Evolutionary conservation across 2,113 vertebrate genomes (phyloP).

Genomic region (Pseudolaguvia tuberculata): DNA sequence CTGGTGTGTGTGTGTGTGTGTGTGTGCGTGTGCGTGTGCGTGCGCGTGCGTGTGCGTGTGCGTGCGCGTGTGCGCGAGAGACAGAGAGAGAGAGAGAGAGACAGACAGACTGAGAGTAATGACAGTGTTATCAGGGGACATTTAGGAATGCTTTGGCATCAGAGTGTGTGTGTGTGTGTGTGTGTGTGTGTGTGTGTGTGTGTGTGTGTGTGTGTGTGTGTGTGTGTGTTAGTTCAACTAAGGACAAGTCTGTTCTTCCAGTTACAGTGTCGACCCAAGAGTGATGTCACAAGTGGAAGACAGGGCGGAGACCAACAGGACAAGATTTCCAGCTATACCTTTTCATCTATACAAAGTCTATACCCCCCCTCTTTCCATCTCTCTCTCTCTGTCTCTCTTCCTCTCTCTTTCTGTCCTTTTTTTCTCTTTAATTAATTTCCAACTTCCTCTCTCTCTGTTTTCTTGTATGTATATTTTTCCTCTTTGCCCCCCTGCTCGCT

Average conservation of each 20-base stretch:
- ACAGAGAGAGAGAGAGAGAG: background rate
- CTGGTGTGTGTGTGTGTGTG: conserved; percentile 7
- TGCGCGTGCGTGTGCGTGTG: background rate
- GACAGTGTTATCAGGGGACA: conserved; percentile 22
- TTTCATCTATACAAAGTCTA: background rate
- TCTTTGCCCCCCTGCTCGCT: too few species aligned
- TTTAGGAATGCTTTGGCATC: conserved; percentile 19
- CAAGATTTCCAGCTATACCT: background rate
- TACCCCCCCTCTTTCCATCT: background rate
- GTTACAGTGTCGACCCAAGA: conserved; percentile 22
- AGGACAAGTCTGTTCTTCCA: conserved; percentile 27
- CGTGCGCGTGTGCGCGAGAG: background rate
- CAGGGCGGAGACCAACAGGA: background rate
- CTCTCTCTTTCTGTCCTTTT: background rate
- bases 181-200: conserved; percentile 12
- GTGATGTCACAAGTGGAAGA: conserved; percentile 21
- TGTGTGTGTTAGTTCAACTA: conserved; percentile 26
- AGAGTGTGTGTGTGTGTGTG: too few species aligned
- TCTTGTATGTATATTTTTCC: too few species aligned
- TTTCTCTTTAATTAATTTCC: too few species aligned
- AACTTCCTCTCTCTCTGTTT: too few species aligned
- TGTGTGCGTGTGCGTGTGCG: background rate
- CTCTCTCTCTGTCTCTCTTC: background rate
- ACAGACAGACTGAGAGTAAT: too few species aligned
- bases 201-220: background rate